Conservation (phyloP, 2,888 invertebrate genomes). For the Trissonchulus sp. region DNA sequence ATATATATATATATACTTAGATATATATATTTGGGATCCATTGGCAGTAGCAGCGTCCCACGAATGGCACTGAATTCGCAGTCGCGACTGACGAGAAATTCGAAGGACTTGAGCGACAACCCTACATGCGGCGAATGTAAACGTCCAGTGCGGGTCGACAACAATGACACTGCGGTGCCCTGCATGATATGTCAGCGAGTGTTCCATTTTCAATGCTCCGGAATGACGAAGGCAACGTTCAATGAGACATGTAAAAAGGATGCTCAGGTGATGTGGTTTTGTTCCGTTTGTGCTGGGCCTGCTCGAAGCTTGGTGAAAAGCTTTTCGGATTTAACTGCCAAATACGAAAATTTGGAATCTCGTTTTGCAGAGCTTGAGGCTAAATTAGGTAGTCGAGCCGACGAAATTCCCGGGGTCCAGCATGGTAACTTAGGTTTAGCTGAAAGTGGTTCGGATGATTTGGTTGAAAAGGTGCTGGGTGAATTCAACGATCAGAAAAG, state of each 20-base stretch:
- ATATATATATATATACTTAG: too few relatives aligned
- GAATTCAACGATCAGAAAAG: not conserved
- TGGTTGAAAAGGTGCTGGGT: not conserved
- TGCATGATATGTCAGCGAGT: not conserved
- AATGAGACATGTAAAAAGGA: not conserved
- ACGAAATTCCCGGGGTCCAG: not conserved
- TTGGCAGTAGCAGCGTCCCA: too few relatives aligned
- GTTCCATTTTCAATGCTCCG: conserved; percentile 6
- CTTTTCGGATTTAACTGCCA: not conserved
- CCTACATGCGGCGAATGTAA: not conserved
- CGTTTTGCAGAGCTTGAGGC: not conserved
- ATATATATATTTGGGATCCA: too few relatives aligned
- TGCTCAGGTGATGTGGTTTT: not conserved
- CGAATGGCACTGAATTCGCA: too few relatives aligned
- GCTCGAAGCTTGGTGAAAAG: not conserved
- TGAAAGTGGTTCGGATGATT: not conserved
- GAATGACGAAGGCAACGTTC: not conserved
- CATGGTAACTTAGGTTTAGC: too few relatives aligned
- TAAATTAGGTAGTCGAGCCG: not conserved
- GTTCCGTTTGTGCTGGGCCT: not conserved
- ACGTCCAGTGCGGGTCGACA: not conserved
- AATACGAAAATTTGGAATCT: not conserved
- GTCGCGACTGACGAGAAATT: too few relatives aligned
- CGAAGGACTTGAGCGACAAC: not conserved
- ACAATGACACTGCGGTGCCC: not conserved